A percentile compares a stretch with the other conserved stretches of the same genome.
These are phyloP conservation scores for Acromyrmex heyeri DNA, from an alignment of 1,140 invertebrate genomes.

Conservation along the genomic window DNA sequence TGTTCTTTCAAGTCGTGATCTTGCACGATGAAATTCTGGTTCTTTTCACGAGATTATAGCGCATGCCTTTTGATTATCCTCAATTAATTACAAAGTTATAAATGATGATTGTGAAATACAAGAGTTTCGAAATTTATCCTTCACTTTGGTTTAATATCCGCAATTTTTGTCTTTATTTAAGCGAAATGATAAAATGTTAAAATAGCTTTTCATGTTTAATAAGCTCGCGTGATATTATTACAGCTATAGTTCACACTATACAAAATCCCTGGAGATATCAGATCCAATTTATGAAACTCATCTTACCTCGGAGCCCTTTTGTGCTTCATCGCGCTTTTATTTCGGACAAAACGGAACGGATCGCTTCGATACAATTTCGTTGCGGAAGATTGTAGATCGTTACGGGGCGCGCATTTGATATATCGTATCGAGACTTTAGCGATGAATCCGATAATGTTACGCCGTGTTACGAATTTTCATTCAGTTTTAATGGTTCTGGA, in stretches of 20 bases:
- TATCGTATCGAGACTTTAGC: conserved; percentile 37
- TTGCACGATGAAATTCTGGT: background rate
- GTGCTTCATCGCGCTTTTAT: conserved; percentile 18
- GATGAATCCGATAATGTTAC: conserved; percentile 66
- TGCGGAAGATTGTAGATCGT: conserved; percentile 57
- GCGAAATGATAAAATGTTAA: background rate
- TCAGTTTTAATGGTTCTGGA: conserved; percentile 40
- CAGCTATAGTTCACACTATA: background rate
- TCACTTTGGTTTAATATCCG: background rate
- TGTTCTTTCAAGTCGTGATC: conserved; percentile 29
- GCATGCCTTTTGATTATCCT: conserved; percentile 32
- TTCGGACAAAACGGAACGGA: conserved; percentile 17
- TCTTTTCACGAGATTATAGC: conserved; percentile 5
- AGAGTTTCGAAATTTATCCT: conserved; percentile 8
- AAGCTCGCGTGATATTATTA: background rate
- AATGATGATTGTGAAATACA: conserved; percentile 16
- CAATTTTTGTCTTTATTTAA: background rate
- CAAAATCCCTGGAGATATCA: background rate
- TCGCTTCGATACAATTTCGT: conserved; percentile 59
- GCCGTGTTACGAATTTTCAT: conserved; percentile 66
- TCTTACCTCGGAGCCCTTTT: conserved; percentile 7
- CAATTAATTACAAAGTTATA: conserved; percentile 44
- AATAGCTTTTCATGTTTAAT: background rate
- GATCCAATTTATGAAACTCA: conserved; percentile 29
- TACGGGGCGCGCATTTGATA: conserved; percentile 50